Conservation (phyloP, 1,140 invertebrate species). For the silkworm (Bombyx mori) region DNA sequence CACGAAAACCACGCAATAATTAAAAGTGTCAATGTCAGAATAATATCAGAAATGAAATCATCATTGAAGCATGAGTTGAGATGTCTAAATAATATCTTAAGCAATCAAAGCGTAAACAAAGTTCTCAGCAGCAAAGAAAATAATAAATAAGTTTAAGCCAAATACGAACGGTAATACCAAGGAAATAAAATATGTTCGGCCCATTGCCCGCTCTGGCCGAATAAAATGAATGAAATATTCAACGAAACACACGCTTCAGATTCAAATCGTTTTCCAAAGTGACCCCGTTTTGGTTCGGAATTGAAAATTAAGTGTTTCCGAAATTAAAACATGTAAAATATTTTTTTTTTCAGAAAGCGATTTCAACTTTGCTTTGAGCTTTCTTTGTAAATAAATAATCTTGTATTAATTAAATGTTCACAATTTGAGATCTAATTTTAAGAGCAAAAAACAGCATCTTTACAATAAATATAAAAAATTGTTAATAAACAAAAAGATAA, state of each 20-base stretch:
- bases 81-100: too few relatives aligned
- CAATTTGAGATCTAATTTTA: too few relatives aligned
- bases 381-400: too few relatives aligned
- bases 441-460: too few relatives aligned
- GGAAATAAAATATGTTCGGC: conserved; percentile 11
- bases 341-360: too few relatives aligned
- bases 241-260: conserved; percentile 14
- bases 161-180: too few relatives aligned
- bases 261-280: conserved; percentile 15
- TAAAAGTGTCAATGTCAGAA: too few relatives aligned
- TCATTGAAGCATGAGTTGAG: not conserved
- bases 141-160: not conserved
- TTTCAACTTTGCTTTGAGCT: too few relatives aligned
- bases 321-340: conserved; percentile 11
- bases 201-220: conserved; percentile 5
- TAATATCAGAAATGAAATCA: not conserved
- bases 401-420: too few relatives aligned
- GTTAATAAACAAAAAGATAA: too few relatives aligned
- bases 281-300: conserved; percentile 14
- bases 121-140: conserved; percentile 8
- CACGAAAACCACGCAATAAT: too few relatives aligned
- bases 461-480: too few relatives aligned
- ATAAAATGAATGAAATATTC: conserved; percentile 13
- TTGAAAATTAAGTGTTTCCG: conserved; percentile 12
- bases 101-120: not conserved